Conservation (phyloP, 37 sponge, comb jelly and placozoan genomes). For the Hexactinellida sp. region DNA sequence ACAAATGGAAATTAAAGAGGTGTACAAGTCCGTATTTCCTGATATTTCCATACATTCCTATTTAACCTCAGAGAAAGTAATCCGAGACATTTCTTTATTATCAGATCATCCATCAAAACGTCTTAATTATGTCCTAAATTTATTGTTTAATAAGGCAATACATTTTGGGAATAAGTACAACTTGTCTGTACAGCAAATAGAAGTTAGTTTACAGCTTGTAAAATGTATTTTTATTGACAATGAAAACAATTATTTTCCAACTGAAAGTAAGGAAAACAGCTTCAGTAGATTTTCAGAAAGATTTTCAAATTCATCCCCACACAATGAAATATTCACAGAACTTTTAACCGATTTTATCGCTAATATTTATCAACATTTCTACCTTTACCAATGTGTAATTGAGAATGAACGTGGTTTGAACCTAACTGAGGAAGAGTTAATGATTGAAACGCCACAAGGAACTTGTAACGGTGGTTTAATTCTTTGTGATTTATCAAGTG, state of each 20-base stretch:
- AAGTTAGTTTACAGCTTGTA: neutral
- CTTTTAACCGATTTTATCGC: neutral
- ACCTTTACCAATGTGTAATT: neutral
- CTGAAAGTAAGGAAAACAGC: neutral
- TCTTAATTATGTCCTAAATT: neutral
- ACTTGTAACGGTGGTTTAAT: no score
- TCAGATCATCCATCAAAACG: neutral
- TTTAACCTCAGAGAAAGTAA: neutral
- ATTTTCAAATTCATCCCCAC: neutral
- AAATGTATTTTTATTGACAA: neutral
- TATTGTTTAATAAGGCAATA: neutral
- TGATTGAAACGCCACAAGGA: neutral
- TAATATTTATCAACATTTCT: neutral
- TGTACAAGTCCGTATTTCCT: neutral
- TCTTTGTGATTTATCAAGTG: neutral
- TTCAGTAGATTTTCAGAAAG: neutral
- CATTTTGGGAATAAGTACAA: neutral
- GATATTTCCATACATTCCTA: neutral
- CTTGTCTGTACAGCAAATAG: neutral
- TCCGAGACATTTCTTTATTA: neutral
- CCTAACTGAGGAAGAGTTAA: neutral
- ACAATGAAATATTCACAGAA: neutral
- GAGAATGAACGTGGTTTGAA: neutral
- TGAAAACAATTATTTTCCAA: neutral
- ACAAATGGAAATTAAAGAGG: neutral